phyloP scores from a whole-genome alignment of 2,888 invertebrate species.

The Rhimphoctona megacephalus region DNA sequence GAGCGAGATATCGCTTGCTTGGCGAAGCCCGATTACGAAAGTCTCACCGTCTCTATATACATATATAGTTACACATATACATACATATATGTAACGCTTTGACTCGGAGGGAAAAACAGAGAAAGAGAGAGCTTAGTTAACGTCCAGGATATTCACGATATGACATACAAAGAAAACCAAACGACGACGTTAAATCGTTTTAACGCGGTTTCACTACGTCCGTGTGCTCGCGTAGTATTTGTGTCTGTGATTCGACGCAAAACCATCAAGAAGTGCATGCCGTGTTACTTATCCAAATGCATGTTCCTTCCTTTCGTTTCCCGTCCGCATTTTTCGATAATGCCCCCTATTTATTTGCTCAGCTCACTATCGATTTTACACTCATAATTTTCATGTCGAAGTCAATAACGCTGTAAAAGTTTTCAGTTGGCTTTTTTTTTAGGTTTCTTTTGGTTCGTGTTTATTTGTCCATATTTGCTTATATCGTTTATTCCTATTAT shows the following conservation, averaged over 20 bases:
- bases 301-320: neutral
- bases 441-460: neutral
- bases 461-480: no score
- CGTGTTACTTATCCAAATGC: neutral
- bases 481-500: no score
- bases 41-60: conserved; percentile 8
- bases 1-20: conserved; percentile 18
- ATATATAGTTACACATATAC: neutral
- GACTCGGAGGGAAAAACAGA: neutral
- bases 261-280: neutral
- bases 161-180: neutral
- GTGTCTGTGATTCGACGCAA: conserved; percentile 8
- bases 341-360: neutral
- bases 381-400: neutral
- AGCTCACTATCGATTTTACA: neutral
- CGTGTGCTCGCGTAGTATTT: neutral
- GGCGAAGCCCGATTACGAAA: conserved; percentile 46
- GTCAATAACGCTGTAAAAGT: neutral
- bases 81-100: neutral
- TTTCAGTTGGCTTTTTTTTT: neutral
- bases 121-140: conserved; percentile 10
- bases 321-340: neutral
- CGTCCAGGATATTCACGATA: conserved; percentile 4
- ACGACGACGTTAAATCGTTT: conserved; percentile 29
- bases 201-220: conserved; percentile 14